A percentile compares a stretch with the other conserved stretches of the same genome.
Conservation (phyloP, 2,113 vertebrate genomes). For the Dinomys branickii region DNA sequence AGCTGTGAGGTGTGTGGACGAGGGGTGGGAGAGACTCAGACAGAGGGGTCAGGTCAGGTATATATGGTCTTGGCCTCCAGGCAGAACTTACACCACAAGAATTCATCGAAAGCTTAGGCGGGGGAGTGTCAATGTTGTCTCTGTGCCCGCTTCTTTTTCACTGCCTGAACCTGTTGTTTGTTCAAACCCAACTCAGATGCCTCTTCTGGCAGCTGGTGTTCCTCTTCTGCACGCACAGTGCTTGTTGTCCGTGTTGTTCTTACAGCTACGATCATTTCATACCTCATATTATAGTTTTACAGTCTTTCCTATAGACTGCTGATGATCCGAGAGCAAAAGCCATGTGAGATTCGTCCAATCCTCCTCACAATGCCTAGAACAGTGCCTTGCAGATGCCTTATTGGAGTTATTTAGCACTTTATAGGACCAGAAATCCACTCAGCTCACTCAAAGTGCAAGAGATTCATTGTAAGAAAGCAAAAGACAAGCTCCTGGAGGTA, state of each 20-base stretch:
- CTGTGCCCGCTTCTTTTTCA: not conserved
- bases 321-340: not conserved
- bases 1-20: too few species aligned
- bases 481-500: not conserved
- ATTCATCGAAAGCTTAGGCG: not conserved
- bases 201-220: not conserved
- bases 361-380: not conserved
- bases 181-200: not conserved
- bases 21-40: not conserved
- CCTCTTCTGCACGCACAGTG: not conserved
- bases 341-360: not conserved
- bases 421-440: not conserved
- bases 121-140: too few species aligned
- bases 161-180: not conserved
- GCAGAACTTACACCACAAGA: not conserved
- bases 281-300: not conserved
- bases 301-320: not conserved
- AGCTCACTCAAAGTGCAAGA: not conserved
- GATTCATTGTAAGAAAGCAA: conserved; percentile 13
- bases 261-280: not conserved
- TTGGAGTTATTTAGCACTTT: not conserved
- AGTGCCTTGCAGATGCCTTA: not conserved
- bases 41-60: not conserved
- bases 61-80: not conserved
- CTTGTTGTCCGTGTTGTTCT: not conserved